These are phyloP conservation scores for Nasonovia ribisnigri DNA, from an alignment of 2,888 invertebrate species.

Conservation along the genomic window DNA sequence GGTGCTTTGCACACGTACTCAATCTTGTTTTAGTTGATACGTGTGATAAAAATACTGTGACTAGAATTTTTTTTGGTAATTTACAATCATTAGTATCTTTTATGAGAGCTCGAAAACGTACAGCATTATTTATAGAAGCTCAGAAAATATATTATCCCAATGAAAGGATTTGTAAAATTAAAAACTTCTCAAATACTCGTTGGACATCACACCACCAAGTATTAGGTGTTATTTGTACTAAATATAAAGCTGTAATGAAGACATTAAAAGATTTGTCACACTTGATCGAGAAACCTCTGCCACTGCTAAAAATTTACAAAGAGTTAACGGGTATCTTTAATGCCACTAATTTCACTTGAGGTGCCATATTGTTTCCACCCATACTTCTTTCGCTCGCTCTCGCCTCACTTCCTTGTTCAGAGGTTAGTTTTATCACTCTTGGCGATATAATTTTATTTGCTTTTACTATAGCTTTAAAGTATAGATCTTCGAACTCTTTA, in stretches of 20 bases:
- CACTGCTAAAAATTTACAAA: too few species aligned
- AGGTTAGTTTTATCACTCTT: background rate
- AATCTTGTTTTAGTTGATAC: too few species aligned
- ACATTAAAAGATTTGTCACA: too few species aligned
- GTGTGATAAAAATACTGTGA: too few species aligned
- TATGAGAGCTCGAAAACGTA: background rate
- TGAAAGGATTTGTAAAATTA: conserved; percentile 14
- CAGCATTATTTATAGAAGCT: conserved; percentile 10
- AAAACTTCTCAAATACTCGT: conserved; percentile 11
- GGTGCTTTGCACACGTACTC: too few species aligned
- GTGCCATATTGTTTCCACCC: background rate
- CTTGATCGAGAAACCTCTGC: too few species aligned
- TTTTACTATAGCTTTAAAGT: background rate
- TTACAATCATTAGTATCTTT: too few species aligned
- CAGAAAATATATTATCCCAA: conserved; percentile 6
- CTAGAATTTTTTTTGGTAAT: too few species aligned
- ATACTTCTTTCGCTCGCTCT: background rate
- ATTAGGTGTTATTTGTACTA: too few species aligned
- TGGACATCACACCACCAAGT: too few species aligned
- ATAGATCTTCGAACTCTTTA: background rate
- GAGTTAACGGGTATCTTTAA: background rate
- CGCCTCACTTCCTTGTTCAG: background rate
- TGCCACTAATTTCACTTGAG: background rate
- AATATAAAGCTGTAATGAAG: too few species aligned
- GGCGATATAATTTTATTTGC: too few species aligned